Evolutionary conservation across 1,140 invertebrate species (phyloP), one percentile per base, ranked within the genome.

Genomic region (Paramacrobiotus metropolitanus): DNA sequence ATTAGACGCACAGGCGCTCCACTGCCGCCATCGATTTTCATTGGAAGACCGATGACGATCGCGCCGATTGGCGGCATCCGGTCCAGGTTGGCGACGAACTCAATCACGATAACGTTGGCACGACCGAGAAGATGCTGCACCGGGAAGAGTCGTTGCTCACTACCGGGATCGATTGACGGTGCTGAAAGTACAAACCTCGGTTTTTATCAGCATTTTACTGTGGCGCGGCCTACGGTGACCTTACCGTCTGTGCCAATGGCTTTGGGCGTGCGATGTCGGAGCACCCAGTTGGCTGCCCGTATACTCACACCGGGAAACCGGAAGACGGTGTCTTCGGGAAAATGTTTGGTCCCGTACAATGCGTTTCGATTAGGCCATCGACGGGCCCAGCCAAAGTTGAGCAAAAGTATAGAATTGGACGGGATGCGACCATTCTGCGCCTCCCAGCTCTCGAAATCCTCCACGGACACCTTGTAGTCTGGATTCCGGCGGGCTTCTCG

Each of bases 351-450:
- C 48, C 48, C 48, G 24, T 20, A 55, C 15, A 55, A 24, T 9
- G 48, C 48, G 48, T 55, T 55, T 15, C 48, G 15, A 24, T 55
- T 66, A 63, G 21, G 66, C 31, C 66, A 70, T 9, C 64, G 64
- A 2, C 59, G n/a, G 24, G 31, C 30, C 70, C 68, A 70, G 2
- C 69, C 69, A 1, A 66, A 69, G 40, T 67, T 67, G 65, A 70
- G 65, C 2, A 70, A 18, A 0, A 71, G 65, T 31, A 70, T 64
- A 1, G 64, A 63, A 4, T 63, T 63, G 29, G 65, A 29, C 2
- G 70, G 68, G 31, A 68, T 67, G 2, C 30, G 59, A 2, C 67
- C 34, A n/a, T 40, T 9, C 34, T 9, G 34, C n/a, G 9, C 66
- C 60, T 71, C 68, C 68, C 68, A 71, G 2, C 55, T 20, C 3